Evolutionary conservation across 2,888 invertebrate species (phyloP).

Genomic region (Napeogenes inachia): DNA sequence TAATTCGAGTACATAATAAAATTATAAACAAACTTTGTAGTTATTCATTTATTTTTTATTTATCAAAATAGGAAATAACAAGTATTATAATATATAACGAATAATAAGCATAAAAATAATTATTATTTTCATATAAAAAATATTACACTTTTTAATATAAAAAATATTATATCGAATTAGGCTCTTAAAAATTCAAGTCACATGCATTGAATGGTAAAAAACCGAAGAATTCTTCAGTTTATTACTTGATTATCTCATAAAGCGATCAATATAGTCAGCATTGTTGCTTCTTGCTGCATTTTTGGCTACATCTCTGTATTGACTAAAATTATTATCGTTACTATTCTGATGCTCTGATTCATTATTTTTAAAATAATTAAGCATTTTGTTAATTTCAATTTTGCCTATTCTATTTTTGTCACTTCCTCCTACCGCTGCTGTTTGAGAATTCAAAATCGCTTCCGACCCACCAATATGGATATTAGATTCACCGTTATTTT

Average conservation of each 20-base stretch:
- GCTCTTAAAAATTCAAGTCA: no score
- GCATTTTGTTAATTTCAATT: slow-evolving; percentile 36
- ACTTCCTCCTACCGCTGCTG: slow-evolving; percentile 41
- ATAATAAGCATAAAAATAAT: no score
- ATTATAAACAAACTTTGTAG: background rate
- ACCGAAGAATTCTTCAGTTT: no score
- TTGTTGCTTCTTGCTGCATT: slow-evolving; percentile 45
- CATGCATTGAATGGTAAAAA: background rate
- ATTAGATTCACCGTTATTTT: slow-evolving; percentile 47
- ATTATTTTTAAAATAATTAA: slow-evolving; percentile 39
- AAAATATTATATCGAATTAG: no score
- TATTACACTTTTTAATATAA: no score
- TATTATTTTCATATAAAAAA: no score
- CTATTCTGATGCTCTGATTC: slow-evolving; percentile 37
- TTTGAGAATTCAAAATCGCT: slow-evolving; percentile 46
- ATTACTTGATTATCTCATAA: slow-evolving; percentile 2
- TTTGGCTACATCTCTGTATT: slow-evolving; percentile 50
- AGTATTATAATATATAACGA: no score
- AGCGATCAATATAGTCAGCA: slow-evolving; percentile 44
- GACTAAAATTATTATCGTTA: slow-evolving; percentile 40
- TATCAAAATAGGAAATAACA: background rate
- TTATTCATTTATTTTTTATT: background rate
- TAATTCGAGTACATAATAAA: background rate
- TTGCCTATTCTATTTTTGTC: slow-evolving; percentile 38
- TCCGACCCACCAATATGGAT: slow-evolving; percentile 48